Evolutionary conservation across 2,113 vertebrate species (phyloP).

Genomic region (Poeciliopsis turrubarensis): DNA sequence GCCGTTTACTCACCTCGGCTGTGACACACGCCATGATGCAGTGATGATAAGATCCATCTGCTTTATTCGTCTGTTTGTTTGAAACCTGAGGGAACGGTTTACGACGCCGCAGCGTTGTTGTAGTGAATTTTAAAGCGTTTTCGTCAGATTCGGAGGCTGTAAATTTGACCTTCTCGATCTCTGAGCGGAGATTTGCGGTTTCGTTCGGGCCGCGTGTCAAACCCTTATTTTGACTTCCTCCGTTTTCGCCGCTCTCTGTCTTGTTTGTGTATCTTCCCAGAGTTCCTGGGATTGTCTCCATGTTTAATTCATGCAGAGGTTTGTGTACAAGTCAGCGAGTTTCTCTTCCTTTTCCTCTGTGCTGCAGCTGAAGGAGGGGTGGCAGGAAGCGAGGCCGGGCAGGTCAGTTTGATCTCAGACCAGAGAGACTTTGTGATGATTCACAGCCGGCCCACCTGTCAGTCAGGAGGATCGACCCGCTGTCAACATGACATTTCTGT

Average conservation of each 20-base stretch:
- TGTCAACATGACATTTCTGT: constrained; percentile 6
- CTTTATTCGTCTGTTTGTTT: constrained; percentile 37
- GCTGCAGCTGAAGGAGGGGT: neutral
- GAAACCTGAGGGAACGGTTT: constrained; percentile 42
- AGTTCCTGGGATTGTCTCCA: constrained; percentile 47
- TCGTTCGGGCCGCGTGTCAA: neutral
- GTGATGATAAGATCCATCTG: constrained; percentile 13
- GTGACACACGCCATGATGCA: constrained; percentile 4
- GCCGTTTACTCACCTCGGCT: constrained; percentile 23
- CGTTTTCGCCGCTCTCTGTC: neutral
- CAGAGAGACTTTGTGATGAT: constrained; percentile 10
- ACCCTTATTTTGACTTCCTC: constrained; percentile 23
- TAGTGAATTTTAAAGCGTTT: neutral
- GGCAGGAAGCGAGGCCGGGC: constrained; percentile 21
- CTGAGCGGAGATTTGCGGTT: neutral
- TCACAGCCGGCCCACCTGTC: constrained; percentile 14
- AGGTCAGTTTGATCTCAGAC: constrained; percentile 37
- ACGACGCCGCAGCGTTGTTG: neutral
- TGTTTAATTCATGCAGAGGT: constrained; percentile 64
- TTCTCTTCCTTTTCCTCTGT: constrained; percentile 48
- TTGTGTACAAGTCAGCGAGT: constrained; percentile 39
- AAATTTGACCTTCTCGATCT: neutral
- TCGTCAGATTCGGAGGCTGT: neutral
- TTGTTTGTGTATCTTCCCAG: constrained; percentile 28
- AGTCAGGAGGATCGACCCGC: constrained; percentile 3